Base-by-base conservation (phyloP, 2,888 invertebrate genomes). In the Nowickia ferox region DNA sequence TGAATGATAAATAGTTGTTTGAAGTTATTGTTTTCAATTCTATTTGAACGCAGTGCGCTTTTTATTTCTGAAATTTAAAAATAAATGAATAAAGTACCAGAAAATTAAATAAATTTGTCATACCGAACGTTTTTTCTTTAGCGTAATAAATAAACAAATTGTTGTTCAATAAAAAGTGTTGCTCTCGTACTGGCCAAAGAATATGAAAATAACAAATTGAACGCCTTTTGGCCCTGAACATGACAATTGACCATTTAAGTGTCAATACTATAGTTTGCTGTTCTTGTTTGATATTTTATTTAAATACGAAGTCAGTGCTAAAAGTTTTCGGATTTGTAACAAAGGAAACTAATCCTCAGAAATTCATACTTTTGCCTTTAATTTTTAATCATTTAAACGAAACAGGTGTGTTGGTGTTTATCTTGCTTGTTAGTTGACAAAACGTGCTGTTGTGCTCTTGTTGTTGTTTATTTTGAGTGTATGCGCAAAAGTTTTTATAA, bases 221-320 rank as follows among this genome's bases (percentile, higher is more conserved):
- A 86, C 83, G 79, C 83, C 86, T 80, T 80, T 86, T 84, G 83
- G 82, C 87, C 87, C 82, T 87, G 87, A 82, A 84, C 76, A 81
- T 82, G 72, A 76, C 84, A 79, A 79, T 71, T 87, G 81, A 63
- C 72, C 79, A 77, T 72, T 86, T 79, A 74, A 75, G 61, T 72
- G 42, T 55, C 48, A 66, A 9, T 48, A 55, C 17, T 57, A 38
- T 55, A 30, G 2, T 55, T 65, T 65, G 9, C 6, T 30, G 5
- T 30, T 76, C 17, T 66, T 22, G 19, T 42, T 63, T 11, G 19
- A 38, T 53, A 30, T 40, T 69, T 42, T n/a, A 22, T 46, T n/a
- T 5, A n/a, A 42, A n/a, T 48, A 44, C 19, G 71, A 71, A 22
- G 40, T n/a, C 38, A n/a, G 61, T 30, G 0, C 9, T 5, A 53